Evolutionary conservation across 2,797 vertebrate genomes (phyloP).

Genomic region (Malurus leucopterus): DNA sequence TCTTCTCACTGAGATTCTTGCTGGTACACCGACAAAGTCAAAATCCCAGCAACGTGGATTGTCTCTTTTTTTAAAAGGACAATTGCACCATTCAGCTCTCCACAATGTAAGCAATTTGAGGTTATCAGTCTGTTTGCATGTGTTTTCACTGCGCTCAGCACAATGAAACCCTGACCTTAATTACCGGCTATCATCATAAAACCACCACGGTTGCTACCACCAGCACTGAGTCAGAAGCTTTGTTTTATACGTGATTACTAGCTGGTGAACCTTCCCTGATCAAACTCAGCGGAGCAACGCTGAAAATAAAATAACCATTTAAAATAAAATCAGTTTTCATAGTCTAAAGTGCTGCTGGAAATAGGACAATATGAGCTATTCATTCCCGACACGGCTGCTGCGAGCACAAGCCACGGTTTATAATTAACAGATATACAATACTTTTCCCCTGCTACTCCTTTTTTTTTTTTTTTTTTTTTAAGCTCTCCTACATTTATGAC

Average conservation of each 20-base stretch:
- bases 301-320: constrained; percentile 49
- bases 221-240: constrained; percentile 13
- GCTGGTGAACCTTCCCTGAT: constrained; percentile 35
- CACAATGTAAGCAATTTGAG: constrained; percentile 22
- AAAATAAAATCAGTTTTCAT: constrained; percentile 52
- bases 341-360: constrained; percentile 43
- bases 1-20: neutral
- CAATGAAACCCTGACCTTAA: constrained; percentile 48
- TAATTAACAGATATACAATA: constrained; percentile 5
- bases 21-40: neutral
- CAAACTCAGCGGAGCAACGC: constrained; percentile 13
- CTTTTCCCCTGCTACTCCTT: constrained; percentile 3
- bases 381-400: constrained; percentile 8
- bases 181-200: constrained; percentile 36
- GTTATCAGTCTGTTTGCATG: constrained; percentile 51
- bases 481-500: constrained; percentile 52
- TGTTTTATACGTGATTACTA: constrained; percentile 16
- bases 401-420: neutral
- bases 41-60: neutral
- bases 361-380: constrained; percentile 42
- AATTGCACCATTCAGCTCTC: constrained; percentile 3
- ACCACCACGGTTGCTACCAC: neutral
- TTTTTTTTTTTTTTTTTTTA: neutral
- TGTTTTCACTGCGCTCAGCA: constrained; percentile 29
- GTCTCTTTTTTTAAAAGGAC: neutral